Evolutionary conservation across 2,113 vertebrate species (phyloP).

Genomic region (Forbesichthys papilliferus): DNA sequence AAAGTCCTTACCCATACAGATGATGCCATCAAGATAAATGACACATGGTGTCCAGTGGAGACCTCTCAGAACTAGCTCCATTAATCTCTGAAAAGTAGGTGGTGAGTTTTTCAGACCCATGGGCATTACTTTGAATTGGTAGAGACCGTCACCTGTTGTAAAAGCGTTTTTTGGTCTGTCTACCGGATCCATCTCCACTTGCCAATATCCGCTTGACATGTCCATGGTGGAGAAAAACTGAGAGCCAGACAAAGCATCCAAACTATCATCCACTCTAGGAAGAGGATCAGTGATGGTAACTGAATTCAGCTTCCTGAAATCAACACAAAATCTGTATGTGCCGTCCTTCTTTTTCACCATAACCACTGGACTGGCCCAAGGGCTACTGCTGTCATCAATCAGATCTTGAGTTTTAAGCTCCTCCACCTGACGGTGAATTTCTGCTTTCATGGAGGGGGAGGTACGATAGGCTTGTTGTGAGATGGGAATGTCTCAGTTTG

Average conservation of each 20-base stretch:
- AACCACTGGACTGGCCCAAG: no score
- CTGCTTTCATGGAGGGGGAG: constrained; percentile 11
- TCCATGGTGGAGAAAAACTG: constrained; percentile 31
- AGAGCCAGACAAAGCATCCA: constrained; percentile 28
- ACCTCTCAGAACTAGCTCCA: constrained; percentile 30
- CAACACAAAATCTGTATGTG: constrained; percentile 22
- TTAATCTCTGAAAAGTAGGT: constrained; percentile 25
- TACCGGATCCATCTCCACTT: neutral
- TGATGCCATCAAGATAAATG: constrained; percentile 10
- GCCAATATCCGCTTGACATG: no score
- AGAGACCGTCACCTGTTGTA: constrained; percentile 5
- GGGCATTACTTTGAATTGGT: constrained; percentile 34
- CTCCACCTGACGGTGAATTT: no score
- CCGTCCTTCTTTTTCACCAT: constrained; percentile 9
- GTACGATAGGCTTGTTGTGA: constrained; percentile 22
- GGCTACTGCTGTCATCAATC: no score
- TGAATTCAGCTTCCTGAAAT: constrained; percentile 24
- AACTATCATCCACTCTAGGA: constrained; percentile 15
- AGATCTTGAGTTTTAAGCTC: no score
- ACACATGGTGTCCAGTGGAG: constrained; percentile 21
- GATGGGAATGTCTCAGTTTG: constrained; percentile 2
- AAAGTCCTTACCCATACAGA: constrained; percentile 5
- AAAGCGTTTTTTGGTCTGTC: constrained; percentile 29
- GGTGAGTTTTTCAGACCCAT: constrained; percentile 27
- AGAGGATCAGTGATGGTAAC: constrained; percentile 23